Evolutionary conservation across 1,140 invertebrate species (phyloP), one percentile per base, ranked within the genome.

Genomic region (Drosophila paulistorum): DNA sequence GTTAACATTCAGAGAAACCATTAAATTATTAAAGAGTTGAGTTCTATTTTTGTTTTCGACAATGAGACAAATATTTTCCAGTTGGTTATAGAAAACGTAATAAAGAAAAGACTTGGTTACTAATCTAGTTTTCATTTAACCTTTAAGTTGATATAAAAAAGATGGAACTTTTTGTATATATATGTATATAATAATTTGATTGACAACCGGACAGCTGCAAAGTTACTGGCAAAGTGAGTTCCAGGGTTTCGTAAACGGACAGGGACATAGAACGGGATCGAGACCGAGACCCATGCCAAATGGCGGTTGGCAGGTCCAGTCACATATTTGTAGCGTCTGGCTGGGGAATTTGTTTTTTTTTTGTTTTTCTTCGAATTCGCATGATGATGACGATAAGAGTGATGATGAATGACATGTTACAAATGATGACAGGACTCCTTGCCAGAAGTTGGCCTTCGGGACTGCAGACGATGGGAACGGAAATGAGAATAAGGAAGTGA

Each of bases 371-470:
- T 39, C 2, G 37, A 2, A 7, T 11, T 51, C 17, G 45, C 45
- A 51, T 17, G 45, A 48, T 51, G 45, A 51, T 51, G 45, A 51
- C 17, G 45, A 51, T 59, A 37, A 59, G 33, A 7, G 10, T 33
- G 54, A 59, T 20, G 57, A 59, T 59, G 57, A 59, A 39, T 37
- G 57, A 37, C 17, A 59, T 59, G 57, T 59, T 17, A 59, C 57
- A 59, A 59, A 59, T 59, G 57, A 59, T 59, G 57, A 59, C 57
- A 59, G 33, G 45, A 51, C 45, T 51, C 9, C 33, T 59, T 39
- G 30, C 14, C 14, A 37, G 14, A 17, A 59, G 35, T 37, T 59
- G 35, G 7, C 55, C 35, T 37, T 37, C 5, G 35, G 9, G 57
- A 59, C 14, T 37, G 4, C 17, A 33, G 30, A 11, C n/a, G 57